Conservation (phyloP, 2,797 vertebrate species). For the Phyllotis vaccarum region DNA sequence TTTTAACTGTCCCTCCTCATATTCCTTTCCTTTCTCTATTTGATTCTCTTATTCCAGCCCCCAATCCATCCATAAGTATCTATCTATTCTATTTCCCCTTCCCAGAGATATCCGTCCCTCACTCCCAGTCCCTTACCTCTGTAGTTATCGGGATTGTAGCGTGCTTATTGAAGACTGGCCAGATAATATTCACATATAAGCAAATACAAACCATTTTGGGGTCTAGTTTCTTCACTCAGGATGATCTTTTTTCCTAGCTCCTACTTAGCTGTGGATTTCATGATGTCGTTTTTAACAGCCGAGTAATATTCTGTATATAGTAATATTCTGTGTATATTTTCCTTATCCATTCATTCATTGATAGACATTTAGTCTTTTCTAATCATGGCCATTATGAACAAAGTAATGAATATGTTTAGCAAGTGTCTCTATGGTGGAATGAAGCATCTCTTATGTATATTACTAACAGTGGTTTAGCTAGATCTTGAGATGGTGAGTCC, state of each 20-base stretch:
- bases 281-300: background rate
- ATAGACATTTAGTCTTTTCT: background rate
- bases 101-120: background rate
- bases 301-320: background rate
- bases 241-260: background rate
- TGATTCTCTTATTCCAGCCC: background rate
- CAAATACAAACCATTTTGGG: background rate
- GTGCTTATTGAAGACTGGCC: background rate
- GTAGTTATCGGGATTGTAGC: background rate
- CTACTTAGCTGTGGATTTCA: background rate
- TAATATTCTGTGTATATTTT: too few relatives aligned
- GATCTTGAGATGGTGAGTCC: background rate
- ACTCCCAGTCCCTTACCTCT: background rate
- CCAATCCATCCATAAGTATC: background rate
- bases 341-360: background rate
- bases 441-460: background rate
- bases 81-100: background rate
- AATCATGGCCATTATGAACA: background rate
- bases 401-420: background rate
- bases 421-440: background rate
- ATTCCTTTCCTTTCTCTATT: background rate
- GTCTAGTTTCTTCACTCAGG: background rate
- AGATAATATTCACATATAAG: background rate
- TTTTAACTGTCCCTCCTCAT: background rate
- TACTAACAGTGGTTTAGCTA: background rate